Evolutionary conservation across 35 echinoderm and acorn worm genomes (phyloP).

Genomic region (Holothuria glaberrima): DNA sequence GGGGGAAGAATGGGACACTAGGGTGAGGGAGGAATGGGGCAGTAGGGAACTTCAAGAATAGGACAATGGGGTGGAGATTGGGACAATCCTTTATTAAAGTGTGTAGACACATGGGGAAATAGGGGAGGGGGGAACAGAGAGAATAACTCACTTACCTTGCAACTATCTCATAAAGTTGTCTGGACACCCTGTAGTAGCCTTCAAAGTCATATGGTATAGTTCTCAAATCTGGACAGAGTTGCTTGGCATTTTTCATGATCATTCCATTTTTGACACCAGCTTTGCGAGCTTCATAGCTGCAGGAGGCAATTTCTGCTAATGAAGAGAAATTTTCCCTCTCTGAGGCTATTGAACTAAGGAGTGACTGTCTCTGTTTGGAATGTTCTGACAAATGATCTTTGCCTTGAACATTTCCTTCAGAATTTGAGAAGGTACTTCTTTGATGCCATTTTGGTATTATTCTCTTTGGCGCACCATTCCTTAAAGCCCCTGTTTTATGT

Average conservation of each 20-base stretch:
- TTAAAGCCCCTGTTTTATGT: background rate
- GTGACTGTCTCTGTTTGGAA: background rate
- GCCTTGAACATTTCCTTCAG: background rate
- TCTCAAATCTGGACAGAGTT: constrained; percentile 83
- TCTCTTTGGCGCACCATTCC: too few species aligned
- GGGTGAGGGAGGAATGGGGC: too few species aligned
- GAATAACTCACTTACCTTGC: constrained; percentile 76
- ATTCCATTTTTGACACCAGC: constrained; percentile 90
- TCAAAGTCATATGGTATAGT: constrained; percentile 99
- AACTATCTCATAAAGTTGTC: constrained; percentile 86
- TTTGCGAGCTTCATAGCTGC: constrained; percentile 91
- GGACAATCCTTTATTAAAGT: too few species aligned
- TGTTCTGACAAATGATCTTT: background rate
- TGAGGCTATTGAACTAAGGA: background rate
- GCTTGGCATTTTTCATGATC: constrained; percentile 91
- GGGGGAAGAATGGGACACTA: too few species aligned
- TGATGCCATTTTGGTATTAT: background rate
- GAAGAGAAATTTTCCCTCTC: constrained; percentile 73
- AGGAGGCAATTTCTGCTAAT: constrained; percentile 92
- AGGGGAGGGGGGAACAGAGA: too few species aligned
- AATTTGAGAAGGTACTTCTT: background rate
- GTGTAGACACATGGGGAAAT: too few species aligned
- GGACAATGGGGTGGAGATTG: too few species aligned
- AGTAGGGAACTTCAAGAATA: too few species aligned
- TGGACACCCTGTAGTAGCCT: constrained; percentile 83